Conservation (phyloP, 2,888 invertebrate species). For the Bimastos eiseni region DNA sequence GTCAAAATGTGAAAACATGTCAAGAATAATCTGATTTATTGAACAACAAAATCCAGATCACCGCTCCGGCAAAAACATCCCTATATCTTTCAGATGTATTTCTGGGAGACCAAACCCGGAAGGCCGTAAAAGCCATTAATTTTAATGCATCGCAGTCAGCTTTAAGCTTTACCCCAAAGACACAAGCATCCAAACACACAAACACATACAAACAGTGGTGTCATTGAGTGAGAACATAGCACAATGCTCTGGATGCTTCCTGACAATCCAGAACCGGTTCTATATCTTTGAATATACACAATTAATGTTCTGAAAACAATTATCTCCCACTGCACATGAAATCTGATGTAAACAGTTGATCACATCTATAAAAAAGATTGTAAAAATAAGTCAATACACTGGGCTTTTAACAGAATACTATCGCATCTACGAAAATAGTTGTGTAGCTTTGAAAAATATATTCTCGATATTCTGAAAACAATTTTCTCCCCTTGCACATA, state of each 20-base stretch:
- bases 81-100: background rate
- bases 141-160: background rate
- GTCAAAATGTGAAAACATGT: background rate
- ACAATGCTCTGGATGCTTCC: background rate
- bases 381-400: background rate
- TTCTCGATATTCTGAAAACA: no score
- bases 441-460: background rate
- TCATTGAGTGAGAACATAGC: background rate
- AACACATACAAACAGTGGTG: background rate
- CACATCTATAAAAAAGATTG: background rate
- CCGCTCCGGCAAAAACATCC: background rate
- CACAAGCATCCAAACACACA: background rate
- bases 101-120: background rate
- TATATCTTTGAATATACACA: no score
- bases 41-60: slow-evolving; percentile 6
- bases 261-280: background rate
- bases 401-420: background rate
- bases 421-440: background rate
- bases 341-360: background rate
- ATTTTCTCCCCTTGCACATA: no score
- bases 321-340: no score
- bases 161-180: background rate
- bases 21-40: background rate
- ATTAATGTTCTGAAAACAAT: no score
- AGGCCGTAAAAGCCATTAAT: background rate